phyloP scores from a whole-genome alignment of 1,140 invertebrate species.

The Caenorhabditis brenneri region DNA sequence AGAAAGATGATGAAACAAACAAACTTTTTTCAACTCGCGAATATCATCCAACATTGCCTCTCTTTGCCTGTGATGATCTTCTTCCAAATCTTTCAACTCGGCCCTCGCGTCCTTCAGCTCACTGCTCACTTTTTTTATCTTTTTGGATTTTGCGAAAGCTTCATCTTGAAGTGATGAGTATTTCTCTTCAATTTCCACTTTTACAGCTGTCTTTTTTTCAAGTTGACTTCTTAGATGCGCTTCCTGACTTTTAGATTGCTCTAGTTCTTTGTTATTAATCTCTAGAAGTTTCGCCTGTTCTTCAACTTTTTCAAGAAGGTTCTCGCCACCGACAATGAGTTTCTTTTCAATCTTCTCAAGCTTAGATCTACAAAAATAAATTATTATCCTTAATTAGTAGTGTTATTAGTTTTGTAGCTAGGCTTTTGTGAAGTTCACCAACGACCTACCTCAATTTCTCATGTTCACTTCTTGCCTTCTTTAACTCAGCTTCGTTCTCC shows the following conservation, averaged over 20 bases:
- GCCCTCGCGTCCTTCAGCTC: constrained; percentile 73
- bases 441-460: constrained; percentile 18
- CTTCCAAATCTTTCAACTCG: constrained; percentile 80
- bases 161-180: constrained; percentile 78
- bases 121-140: constrained; percentile 82
- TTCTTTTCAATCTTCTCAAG: constrained; percentile 89
- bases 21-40: constrained; percentile 83
- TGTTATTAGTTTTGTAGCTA: no score
- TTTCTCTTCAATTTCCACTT: constrained; percentile 86
- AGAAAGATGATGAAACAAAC: no score
- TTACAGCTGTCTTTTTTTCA: constrained; percentile 77
- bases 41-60: constrained; percentile 91
- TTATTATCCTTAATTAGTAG: background rate
- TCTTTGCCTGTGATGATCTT: constrained; percentile 94
- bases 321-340: constrained; percentile 95
- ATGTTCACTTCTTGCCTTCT: constrained; percentile 41
- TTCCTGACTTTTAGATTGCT: constrained; percentile 82
- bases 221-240: constrained; percentile 79
- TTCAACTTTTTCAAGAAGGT: constrained; percentile 94
- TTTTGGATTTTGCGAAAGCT: constrained; percentile 86
- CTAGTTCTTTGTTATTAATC: constrained; percentile 85
- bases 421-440: no score
- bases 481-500: constrained; percentile 49
- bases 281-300: constrained; percentile 88
- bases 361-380: constrained; percentile 84